A percentile compares a stretch with the other conserved stretches of the same genome.
Conservation (phyloP, 2,797 vertebrate species). For the Takifugu ocellatus region DNA sequence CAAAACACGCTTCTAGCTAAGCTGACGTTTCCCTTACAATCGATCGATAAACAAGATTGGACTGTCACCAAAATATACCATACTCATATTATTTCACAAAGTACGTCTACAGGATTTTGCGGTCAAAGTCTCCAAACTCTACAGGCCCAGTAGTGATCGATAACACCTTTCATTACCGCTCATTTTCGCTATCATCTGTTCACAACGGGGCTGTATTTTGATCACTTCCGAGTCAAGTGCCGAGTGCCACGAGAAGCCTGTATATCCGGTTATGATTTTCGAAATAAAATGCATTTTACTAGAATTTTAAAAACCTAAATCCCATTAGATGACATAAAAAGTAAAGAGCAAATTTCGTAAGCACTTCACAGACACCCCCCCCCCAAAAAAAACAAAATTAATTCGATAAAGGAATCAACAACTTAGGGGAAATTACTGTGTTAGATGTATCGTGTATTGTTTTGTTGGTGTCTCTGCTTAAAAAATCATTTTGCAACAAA, state of each 20-base stretch:
- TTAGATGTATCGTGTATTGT: background rate
- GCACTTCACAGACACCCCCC: too few relatives aligned
- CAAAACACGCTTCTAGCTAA: constrained; percentile 28
- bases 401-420: background rate
- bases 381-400: background rate
- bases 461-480: too few relatives aligned
- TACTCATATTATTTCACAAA: constrained; percentile 8
- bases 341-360: too few relatives aligned
- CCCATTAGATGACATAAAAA: background rate
- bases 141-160: constrained; percentile 5
- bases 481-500: too few relatives aligned
- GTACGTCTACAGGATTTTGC: background rate
- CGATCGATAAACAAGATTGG: constrained; percentile 34
- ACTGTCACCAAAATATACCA: constrained; percentile 29
- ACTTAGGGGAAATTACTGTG: background rate
- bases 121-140: constrained; percentile 5
- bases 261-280: constrained; percentile 21
- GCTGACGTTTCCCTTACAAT: constrained; percentile 16
- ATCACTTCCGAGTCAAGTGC: constrained; percentile 26
- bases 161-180: constrained; percentile 3
- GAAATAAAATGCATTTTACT: constrained; percentile 24
- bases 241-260: rapidly evolving
- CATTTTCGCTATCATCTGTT: constrained; percentile 9
- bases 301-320: too few relatives aligned
- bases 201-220: constrained; percentile 16